Conservation (phyloP, 2,888 invertebrate species). For the Acholoe squamosa region DNA sequence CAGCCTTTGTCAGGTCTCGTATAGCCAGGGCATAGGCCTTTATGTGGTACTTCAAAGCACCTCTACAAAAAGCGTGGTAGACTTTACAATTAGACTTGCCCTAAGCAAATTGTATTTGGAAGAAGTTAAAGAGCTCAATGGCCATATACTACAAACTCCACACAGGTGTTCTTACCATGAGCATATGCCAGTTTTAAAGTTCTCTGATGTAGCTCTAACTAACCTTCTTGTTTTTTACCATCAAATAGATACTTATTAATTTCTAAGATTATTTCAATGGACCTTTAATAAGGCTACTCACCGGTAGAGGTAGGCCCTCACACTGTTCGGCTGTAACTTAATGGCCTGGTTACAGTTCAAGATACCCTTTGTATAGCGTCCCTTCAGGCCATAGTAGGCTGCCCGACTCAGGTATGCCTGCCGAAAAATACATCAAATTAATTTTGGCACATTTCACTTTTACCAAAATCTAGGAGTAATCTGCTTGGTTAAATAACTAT, state of each 20-base stretch:
- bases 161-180: too few relatives aligned
- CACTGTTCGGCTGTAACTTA: constrained; percentile 81
- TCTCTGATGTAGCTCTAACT: not conserved
- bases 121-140: too few relatives aligned
- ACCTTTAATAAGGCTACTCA: constrained; percentile 66
- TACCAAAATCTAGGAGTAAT: too few relatives aligned
- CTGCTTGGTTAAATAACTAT: too few relatives aligned
- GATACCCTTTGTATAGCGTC: constrained; percentile 82
- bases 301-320: constrained; percentile 83
- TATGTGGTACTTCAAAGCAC: constrained; percentile 83
- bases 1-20: constrained; percentile 80
- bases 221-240: not conserved
- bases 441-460: too few relatives aligned
- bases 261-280: not conserved
- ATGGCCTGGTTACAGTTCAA: constrained; percentile 84
- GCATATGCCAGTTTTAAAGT: too few relatives aligned
- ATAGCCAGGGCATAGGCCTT: constrained; percentile 82
- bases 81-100: too few relatives aligned
- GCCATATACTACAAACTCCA: too few relatives aligned
- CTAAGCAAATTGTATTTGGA: too few relatives aligned
- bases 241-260: not conserved
- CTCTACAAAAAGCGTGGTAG: constrained; percentile 74
- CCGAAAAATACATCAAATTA: constrained; percentile 35
- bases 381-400: constrained; percentile 81
- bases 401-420: constrained; percentile 83